Evolutionary conservation across 2,888 invertebrate genomes (phyloP).

Genomic region (Xiphydria camelus): DNA sequence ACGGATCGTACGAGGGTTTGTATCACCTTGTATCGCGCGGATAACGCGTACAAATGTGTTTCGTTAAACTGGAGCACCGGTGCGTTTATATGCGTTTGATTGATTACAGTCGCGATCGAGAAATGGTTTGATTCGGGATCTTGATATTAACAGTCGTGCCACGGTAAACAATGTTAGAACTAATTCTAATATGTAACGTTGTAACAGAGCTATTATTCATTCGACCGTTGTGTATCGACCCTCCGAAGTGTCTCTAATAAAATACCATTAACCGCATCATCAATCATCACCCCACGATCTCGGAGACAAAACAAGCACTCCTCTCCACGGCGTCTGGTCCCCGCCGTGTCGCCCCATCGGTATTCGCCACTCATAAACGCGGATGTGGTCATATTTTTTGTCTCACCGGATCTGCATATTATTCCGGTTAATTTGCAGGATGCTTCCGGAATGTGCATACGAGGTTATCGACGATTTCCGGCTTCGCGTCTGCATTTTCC

Average conservation of each 20-base stretch:
- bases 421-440: slow-evolving; percentile 10
- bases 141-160: too few relatives aligned
- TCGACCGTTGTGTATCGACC: slow-evolving; percentile 39
- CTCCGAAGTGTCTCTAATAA: slow-evolving; percentile 46
- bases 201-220: slow-evolving; percentile 44
- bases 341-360: too few relatives aligned
- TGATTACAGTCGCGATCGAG: too few relatives aligned
- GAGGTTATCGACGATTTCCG: not conserved
- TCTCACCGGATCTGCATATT: too few relatives aligned
- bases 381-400: too few relatives aligned
- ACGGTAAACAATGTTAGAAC: too few relatives aligned
- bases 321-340: too few relatives aligned
- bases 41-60: not conserved
- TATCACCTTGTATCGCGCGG: too few relatives aligned
- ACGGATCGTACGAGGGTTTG: not conserved
- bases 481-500: not conserved
- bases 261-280: slow-evolving; percentile 48
- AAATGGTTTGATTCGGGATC: too few relatives aligned
- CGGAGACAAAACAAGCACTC: slow-evolving; percentile 41
- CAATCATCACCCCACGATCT: slow-evolving; percentile 40
- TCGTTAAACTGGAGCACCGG: too few relatives aligned
- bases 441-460: not conserved
- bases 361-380: too few relatives aligned
- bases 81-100: too few relatives aligned
- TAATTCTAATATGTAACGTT: slow-evolving; percentile 39